Conservation (phyloP, 92 coral and sea anemone genomes). For the Zoanthus gigantus region DNA sequence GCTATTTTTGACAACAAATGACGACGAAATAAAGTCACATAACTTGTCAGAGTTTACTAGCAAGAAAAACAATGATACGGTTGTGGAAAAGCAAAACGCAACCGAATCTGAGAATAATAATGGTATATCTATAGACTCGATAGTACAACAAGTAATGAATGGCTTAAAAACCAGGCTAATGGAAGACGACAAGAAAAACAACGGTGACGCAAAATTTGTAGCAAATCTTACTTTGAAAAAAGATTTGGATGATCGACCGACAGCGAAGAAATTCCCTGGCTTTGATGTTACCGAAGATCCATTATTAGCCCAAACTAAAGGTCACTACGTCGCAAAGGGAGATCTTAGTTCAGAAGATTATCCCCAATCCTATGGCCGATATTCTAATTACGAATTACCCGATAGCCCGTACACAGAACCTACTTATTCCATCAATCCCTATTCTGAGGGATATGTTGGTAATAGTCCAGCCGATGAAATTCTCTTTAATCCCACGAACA, state of each 20-base stretch:
- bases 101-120: not conserved
- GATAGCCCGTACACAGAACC: slow-evolving; percentile 18
- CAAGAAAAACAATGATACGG: not conserved
- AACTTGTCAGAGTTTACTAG: not conserved
- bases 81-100: not conserved
- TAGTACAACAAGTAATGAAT: slow-evolving; percentile 23
- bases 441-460: slow-evolving; percentile 19
- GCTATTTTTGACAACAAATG: slow-evolving; percentile 20
- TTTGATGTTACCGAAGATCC: not conserved
- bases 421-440: slow-evolving; percentile 22
- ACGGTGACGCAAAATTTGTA: too few relatives aligned
- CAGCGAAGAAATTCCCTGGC: not conserved
- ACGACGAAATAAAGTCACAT: slow-evolving; percentile 9
- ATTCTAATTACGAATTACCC: slow-evolving; percentile 27
- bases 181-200: not conserved
- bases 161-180: slow-evolving; percentile 19
- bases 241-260: not conserved
- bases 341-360: slow-evolving; percentile 18
- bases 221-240: not conserved
- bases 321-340: not conserved
- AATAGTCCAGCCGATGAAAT: slow-evolving; percentile 12
- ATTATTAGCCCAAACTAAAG: not conserved
- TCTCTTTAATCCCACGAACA: not conserved
- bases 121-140: not conserved
- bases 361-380: slow-evolving; percentile 15